Evolutionary conservation across 2,888 invertebrate species (phyloP).

Genomic region (Drosophila hamatofila): DNA sequence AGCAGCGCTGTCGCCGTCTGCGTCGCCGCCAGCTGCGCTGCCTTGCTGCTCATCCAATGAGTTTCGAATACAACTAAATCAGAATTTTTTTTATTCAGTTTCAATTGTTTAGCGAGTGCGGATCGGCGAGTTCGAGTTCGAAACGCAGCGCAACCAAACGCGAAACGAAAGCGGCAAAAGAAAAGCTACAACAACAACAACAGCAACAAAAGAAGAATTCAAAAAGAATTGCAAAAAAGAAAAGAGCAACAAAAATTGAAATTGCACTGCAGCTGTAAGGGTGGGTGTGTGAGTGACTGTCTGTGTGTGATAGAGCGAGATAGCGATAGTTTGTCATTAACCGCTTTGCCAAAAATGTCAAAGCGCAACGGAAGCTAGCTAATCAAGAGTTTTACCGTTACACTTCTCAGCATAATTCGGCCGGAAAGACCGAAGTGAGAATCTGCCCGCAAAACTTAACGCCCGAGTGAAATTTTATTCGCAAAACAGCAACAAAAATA

Average conservation of each 20-base stretch:
- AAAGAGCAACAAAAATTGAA: conserved; percentile 33
- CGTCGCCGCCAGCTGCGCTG: conserved; percentile 55
- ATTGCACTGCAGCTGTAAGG: conserved; percentile 33
- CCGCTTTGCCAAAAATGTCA: conserved; percentile 69
- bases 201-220: conserved; percentile 22
- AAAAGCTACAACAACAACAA: conserved; percentile 2
- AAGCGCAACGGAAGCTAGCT: conserved; percentile 65
- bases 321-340: conserved; percentile 63
- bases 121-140: conserved; percentile 73
- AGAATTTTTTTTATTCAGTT: conserved; percentile 84
- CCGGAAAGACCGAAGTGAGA: conserved; percentile 40
- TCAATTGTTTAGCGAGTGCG: conserved; percentile 84
- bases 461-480: conserved; percentile 37
- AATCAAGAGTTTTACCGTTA: conserved; percentile 61
- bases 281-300: conserved; percentile 13
- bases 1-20: conserved; percentile 17
- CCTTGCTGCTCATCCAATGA: conserved; percentile 75
- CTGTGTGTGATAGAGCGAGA: conserved; percentile 4
- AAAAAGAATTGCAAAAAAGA: conserved; percentile 26
- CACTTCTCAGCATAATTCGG: conserved; percentile 55
- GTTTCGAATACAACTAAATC: conserved; percentile 82
- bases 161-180: conserved; percentile 46
- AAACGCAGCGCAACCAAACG: conserved; percentile 58
- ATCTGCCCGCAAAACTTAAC: conserved; percentile 17
- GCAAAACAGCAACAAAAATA: not conserved